phyloP scores from a whole-genome alignment of 2,888 invertebrate species.

The Mythimna ferrago region DNA sequence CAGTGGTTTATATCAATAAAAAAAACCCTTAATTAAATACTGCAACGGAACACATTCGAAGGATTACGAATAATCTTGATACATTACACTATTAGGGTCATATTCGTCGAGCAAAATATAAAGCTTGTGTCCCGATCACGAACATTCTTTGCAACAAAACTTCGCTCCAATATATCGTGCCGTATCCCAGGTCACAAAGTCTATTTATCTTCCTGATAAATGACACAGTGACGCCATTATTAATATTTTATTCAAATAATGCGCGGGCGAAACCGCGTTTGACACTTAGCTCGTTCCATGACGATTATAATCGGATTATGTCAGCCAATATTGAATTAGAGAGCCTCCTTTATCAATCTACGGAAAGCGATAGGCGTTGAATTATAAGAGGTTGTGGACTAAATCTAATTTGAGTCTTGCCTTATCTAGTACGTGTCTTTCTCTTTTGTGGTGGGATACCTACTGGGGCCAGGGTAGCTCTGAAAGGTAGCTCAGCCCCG shows the following conservation, averaged over 20 bases:
- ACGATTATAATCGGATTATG: slow-evolving; percentile 59
- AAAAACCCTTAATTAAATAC: background rate
- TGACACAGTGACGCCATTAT: slow-evolving; percentile 49
- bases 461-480: no score
- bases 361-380: slow-evolving; percentile 30
- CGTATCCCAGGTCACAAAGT: slow-evolving; percentile 43
- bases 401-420: slow-evolving; percentile 20
- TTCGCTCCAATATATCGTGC: slow-evolving; percentile 39
- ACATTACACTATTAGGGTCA: background rate
- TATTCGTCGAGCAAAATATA: background rate
- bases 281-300: slow-evolving; percentile 50
- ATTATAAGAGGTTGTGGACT: slow-evolving; percentile 27
- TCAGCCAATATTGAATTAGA: slow-evolving; percentile 53
- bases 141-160: slow-evolving; percentile 33
- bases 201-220: slow-evolving; percentile 64
- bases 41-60: background rate
- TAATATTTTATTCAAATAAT: slow-evolving; percentile 61
- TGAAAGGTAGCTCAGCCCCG: no score
- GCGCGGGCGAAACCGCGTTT: slow-evolving; percentile 37
- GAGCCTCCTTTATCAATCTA: slow-evolving; percentile 31
- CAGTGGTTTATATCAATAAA: no score
- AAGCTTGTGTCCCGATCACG: slow-evolving; percentile 15
- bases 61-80: background rate
- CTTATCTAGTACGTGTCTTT: slow-evolving; percentile 12
- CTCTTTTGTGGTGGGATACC: no score